These are phyloP conservation scores for Ernsta delagoae DNA, from an alignment of 2,888 invertebrate genomes.

Conservation along the genomic window DNA sequence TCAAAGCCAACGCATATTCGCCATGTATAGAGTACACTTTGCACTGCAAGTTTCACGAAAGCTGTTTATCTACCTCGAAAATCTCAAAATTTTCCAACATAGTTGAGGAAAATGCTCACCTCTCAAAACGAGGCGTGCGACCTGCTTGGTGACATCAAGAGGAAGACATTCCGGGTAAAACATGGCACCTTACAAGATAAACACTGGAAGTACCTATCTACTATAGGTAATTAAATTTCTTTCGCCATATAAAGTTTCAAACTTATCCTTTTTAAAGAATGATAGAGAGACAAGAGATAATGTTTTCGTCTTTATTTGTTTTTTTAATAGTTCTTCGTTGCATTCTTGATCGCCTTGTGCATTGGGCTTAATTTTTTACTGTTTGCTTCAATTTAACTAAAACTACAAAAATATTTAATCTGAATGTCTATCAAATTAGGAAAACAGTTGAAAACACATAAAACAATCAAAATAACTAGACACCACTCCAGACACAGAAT, in stretches of 20 bases:
- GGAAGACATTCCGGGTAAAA: conserved; percentile 21
- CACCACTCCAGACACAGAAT: no score
- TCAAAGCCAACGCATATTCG: not conserved
- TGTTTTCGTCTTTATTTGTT: no score
- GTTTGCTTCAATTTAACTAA: no score
- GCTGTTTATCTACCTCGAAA: conserved; percentile 18
- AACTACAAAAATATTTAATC: no score
- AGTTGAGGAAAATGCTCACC: conserved; percentile 21
- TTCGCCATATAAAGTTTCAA: not conserved
- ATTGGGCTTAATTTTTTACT: no score
- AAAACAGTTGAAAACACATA: no score
- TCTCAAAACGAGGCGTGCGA: not conserved
- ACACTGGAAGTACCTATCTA: not conserved
- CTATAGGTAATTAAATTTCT: not conserved
- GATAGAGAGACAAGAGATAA: no score
- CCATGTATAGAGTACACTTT: not conserved
- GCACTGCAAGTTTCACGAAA: not conserved
- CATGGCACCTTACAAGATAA: conserved; percentile 14
- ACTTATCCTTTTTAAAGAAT: not conserved
- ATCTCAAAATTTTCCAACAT: conserved; percentile 9
- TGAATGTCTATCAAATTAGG: no score
- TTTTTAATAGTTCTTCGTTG: no score
- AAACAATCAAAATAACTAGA: no score
- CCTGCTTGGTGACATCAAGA: conserved; percentile 11
- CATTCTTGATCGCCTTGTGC: no score